phyloP scores from a whole-genome alignment of 2,797 vertebrate species.

The Sebastes matsubarae region DNA sequence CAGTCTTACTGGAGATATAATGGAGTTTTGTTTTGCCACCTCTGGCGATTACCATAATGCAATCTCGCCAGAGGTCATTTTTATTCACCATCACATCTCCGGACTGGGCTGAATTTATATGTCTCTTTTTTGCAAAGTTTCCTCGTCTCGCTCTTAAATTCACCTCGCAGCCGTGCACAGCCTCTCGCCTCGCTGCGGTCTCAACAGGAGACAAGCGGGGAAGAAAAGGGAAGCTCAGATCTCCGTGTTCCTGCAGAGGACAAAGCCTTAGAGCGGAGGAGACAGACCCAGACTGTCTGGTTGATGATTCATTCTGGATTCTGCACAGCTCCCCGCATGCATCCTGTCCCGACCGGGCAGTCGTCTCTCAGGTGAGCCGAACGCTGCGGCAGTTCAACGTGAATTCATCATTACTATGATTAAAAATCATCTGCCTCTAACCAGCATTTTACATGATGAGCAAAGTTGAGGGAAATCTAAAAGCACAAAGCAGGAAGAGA shows the following conservation, averaged over 20 bases:
- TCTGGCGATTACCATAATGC: too few relatives aligned
- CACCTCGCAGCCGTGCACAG: neutral
- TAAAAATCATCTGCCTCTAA: neutral
- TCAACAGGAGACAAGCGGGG: neutral
- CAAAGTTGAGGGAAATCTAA: neutral
- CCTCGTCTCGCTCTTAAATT: neutral
- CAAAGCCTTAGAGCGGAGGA: neutral
- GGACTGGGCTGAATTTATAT: neutral
- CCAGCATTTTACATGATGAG: conserved; percentile 8
- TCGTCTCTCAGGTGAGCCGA: neutral
- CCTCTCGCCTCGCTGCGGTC: neutral
- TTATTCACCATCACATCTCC: neutral
- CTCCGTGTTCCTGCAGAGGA: conserved; percentile 3
- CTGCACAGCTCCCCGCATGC: neutral
- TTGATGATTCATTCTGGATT: conserved; percentile 6
- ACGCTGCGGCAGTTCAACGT: neutral
- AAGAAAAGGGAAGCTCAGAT: conserved; percentile 14
- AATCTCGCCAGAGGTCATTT: neutral
- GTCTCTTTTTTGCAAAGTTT: neutral
- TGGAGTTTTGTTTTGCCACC: neutral
- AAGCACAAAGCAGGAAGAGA: neutral
- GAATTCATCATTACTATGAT: neutral
- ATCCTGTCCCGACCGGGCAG: neutral
- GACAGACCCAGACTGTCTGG: neutral
- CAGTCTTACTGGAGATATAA: neutral